Evolutionary conservation across 1,140 invertebrate species (phyloP).

Genomic region (Drosophila quadrilineata): DNA sequence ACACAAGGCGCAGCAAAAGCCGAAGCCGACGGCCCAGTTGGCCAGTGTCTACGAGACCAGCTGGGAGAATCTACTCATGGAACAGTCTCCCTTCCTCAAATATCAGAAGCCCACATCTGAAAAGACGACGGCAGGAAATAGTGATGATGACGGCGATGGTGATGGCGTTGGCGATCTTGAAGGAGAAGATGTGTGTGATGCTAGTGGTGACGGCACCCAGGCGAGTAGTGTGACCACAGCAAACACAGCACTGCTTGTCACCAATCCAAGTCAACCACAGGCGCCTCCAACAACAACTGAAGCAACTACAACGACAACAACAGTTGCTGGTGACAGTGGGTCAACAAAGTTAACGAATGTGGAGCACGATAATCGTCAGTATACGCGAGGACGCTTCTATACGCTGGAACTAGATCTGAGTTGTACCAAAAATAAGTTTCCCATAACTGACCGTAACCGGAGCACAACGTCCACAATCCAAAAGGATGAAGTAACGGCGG

Average conservation of each 20-base stretch:
- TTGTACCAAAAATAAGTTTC: slow-evolving; percentile 81
- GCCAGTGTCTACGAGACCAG: slow-evolving; percentile 80
- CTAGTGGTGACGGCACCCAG: slow-evolving; percentile 12
- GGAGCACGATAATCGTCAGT: slow-evolving; percentile 65
- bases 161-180: no score
- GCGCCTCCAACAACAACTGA: background rate
- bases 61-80: slow-evolving; percentile 74
- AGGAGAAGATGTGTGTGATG: slow-evolving; percentile 58
- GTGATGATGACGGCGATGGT: slow-evolving; percentile 4
- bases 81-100: slow-evolving; percentile 47
- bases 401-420: slow-evolving; percentile 77
- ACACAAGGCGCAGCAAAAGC: slow-evolving; percentile 60
- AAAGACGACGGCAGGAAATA: slow-evolving; percentile 5
- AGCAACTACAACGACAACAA: background rate
- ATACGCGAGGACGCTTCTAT: slow-evolving; percentile 67
- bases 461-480: slow-evolving; percentile 1
- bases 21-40: slow-evolving; percentile 61
- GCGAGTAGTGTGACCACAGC: slow-evolving; percentile 20
- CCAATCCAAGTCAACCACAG: slow-evolving; percentile 32
- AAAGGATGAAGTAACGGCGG: background rate
- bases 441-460: slow-evolving; percentile 73
- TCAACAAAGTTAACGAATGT: slow-evolving; percentile 13
- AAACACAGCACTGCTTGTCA: slow-evolving; percentile 16
- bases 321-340: background rate
- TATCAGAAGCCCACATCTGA: background rate